These are phyloP conservation scores for Eristalis intricaria DNA, from an alignment of 2,888 invertebrate genomes.

Conservation along the genomic window DNA sequence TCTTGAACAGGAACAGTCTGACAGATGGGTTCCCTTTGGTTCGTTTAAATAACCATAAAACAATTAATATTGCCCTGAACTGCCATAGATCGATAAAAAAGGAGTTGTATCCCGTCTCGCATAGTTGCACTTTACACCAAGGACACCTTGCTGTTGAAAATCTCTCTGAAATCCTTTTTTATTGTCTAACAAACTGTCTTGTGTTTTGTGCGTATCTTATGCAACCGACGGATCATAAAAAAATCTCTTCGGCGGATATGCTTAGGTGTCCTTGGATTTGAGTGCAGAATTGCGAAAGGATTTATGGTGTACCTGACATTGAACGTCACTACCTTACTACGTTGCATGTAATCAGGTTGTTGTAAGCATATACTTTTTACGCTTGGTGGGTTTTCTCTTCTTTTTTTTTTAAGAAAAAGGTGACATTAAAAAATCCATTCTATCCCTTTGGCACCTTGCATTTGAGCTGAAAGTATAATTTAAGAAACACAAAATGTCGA, in stretches of 20 bases:
- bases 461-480: not conserved
- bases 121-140: conserved; percentile 44
- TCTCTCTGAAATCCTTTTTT: conserved; percentile 52
- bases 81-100: conserved; percentile 16
- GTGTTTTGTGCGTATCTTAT: conserved; percentile 8
- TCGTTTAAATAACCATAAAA: conserved; percentile 57
- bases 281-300: conserved; percentile 48
- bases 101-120: conserved; percentile 18
- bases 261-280: conserved; percentile 42
- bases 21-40: not conserved
- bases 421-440: conserved; percentile 14
- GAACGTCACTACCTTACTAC: not conserved
- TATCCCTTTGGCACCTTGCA: not conserved
- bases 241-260: not conserved
- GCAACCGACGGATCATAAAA: conserved; percentile 25
- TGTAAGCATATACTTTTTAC: not conserved
- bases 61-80: conserved; percentile 62
- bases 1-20: not conserved
- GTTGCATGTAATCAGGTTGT: conserved; percentile 20
- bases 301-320: conserved; percentile 51
- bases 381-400: not conserved
- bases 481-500: not conserved
- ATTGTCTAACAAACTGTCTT: conserved; percentile 28
- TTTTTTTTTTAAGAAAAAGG: not conserved
- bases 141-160: conserved; percentile 53